A percentile compares a stretch with the other conserved stretches of the same genome.
Conservation (phyloP, 2,113 vertebrate species). For the Symphodus melops region DNA sequence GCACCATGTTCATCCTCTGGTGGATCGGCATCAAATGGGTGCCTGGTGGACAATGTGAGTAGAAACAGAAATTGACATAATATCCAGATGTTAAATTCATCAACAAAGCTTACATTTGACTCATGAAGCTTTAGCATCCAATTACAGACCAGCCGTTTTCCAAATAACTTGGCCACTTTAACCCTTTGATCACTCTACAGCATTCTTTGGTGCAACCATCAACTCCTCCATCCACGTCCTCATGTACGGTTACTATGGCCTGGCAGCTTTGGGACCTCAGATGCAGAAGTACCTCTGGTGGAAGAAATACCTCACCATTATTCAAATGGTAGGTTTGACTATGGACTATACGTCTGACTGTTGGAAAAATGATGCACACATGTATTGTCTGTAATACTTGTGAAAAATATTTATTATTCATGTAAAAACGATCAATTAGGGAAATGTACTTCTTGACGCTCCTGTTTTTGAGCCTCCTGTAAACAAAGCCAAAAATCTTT, state of each 20-base stretch:
- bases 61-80: not conserved
- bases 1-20: constrained; percentile 99
- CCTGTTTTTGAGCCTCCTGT: no score
- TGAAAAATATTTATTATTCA: no score
- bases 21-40: constrained; percentile 99
- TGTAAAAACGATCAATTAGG: no score
- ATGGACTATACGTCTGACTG: not conserved
- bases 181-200: constrained; percentile 75
- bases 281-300: constrained; percentile 99
- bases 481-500: no score
- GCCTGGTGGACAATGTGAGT: constrained; percentile 96
- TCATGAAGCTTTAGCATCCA: not conserved
- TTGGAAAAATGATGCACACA: not conserved
- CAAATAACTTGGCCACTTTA: not conserved
- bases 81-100: not conserved
- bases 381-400: no score
- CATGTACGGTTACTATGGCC: constrained; percentile 97
- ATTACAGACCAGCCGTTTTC: not conserved
- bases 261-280: constrained; percentile 94
- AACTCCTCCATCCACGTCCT: constrained; percentile 96
- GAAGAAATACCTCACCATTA: constrained; percentile 98
- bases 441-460: no score
- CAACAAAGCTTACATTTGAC: not conserved
- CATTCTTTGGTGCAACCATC: constrained; percentile 95
- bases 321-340: constrained; percentile 90